phyloP scores from a whole-genome alignment of 2,113 vertebrate species.

The Passerina amoena region DNA sequence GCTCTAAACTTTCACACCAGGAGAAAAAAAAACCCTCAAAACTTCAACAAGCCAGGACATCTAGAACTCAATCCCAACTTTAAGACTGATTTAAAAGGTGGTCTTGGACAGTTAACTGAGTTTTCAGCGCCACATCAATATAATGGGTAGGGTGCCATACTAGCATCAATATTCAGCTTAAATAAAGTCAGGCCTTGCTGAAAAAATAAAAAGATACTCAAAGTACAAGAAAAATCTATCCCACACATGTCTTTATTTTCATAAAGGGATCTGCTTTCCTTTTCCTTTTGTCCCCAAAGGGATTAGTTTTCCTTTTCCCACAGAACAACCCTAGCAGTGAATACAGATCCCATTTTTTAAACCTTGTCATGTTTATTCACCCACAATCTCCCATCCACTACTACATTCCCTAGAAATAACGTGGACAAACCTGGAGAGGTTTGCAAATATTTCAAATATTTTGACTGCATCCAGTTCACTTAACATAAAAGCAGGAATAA shows the following conservation, averaged over 20 bases:
- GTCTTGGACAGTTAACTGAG: neutral
- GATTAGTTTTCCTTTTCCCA: neutral
- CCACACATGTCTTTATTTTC: neutral
- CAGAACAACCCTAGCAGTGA: neutral
- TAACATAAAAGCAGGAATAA: neutral
- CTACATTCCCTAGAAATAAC: neutral
- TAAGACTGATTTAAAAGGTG: neutral
- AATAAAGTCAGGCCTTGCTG: neutral
- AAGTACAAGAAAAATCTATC: neutral
- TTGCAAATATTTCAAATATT: neutral
- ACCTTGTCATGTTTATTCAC: fast-evolving
- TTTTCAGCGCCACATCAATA: neutral
- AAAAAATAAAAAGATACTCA: neutral
- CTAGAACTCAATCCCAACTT: neutral
- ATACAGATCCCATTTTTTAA: neutral
- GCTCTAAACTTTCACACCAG: neutral
- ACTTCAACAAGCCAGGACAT: neutral
- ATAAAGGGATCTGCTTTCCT: neutral
- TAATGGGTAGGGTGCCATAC: fast-evolving
- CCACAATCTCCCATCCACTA: neutral
- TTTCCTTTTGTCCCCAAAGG: neutral
- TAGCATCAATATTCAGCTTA: neutral
- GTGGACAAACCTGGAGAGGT: neutral
- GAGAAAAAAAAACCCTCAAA: neutral
- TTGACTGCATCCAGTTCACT: neutral